phyloP scores from a whole-genome alignment of 2,888 invertebrate species.

The Aphidoletes aphidimyza region DNA sequence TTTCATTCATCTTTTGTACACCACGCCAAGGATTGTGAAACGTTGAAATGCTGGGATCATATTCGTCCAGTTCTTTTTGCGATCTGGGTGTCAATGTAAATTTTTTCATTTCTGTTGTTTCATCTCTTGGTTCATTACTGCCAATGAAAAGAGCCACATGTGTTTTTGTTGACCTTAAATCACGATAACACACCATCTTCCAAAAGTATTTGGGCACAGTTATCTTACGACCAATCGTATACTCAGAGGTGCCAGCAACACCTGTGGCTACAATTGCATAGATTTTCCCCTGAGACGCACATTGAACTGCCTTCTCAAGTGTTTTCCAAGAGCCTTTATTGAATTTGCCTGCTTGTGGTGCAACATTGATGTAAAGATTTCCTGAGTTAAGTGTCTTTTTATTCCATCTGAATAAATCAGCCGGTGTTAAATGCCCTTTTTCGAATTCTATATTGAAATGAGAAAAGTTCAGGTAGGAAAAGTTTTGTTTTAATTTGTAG shows the following conservation, averaged over 20 bases:
- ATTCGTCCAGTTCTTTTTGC: not conserved
- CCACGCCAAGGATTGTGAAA: not conserved
- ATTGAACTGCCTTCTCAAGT: not conserved
- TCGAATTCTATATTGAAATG: constrained; percentile 3
- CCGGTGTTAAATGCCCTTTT: constrained; percentile 33
- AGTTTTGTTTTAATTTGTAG: not conserved
- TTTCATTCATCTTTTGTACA: not conserved
- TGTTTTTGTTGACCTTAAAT: not conserved
- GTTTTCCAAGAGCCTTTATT: not conserved
- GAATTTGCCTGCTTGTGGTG: not conserved
- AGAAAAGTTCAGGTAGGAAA: not conserved
- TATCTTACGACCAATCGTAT: not conserved
- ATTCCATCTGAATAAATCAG: not conserved
- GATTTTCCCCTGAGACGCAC: not conserved
- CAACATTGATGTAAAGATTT: constrained; percentile 44
- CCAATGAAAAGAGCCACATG: not conserved
- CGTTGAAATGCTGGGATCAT: not conserved
- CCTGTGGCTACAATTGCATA: constrained; percentile 33
- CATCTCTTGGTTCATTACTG: not conserved
- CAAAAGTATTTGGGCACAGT: constrained; percentile 14
- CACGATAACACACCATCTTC: constrained; percentile 45
- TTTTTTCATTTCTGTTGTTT: not conserved
- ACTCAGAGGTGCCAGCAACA: not conserved
- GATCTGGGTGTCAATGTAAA: constrained; percentile 22
- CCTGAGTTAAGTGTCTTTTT: not conserved